These are phyloP conservation scores for Himalopsyche tibetana DNA, from an alignment of 2,888 invertebrate genomes.

Conservation along the genomic window DNA sequence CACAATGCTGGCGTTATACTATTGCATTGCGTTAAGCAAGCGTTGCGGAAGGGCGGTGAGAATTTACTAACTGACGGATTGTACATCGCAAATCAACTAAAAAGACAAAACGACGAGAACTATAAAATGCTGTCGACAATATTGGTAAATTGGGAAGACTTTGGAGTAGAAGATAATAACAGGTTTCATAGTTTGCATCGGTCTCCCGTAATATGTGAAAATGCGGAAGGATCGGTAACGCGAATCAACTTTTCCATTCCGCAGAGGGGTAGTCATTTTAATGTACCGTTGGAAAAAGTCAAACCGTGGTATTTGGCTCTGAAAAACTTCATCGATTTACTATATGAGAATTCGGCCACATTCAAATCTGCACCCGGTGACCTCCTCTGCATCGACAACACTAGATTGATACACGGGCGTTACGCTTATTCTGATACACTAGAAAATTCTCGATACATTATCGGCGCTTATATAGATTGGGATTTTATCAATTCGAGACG, in stretches of 20 bases:
- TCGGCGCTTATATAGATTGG: constrained; percentile 88
- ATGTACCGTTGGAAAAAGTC: constrained; percentile 78
- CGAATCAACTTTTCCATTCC: constrained; percentile 85
- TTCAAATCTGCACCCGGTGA: constrained; percentile 83
- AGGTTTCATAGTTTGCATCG: constrained; percentile 80
- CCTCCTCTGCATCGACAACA: constrained; percentile 86
- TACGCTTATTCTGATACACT: constrained; percentile 79
- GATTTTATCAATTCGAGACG: constrained; percentile 84
- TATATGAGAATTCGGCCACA: constrained; percentile 78
- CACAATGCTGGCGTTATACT: constrained; percentile 85
- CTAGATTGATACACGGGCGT: constrained; percentile 84
- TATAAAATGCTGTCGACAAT: constrained; percentile 78
- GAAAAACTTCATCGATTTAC: constrained; percentile 79
- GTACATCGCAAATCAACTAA: constrained; percentile 79
- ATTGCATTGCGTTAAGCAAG: constrained; percentile 84
- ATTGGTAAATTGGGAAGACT: constrained; percentile 84
- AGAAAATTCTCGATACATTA: constrained; percentile 78
- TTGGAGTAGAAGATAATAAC: constrained; percentile 80
- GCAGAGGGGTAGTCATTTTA: constrained; percentile 83
- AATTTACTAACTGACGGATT: constrained; percentile 83
- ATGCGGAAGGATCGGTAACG: constrained; percentile 76
- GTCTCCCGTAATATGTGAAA: constrained; percentile 80
- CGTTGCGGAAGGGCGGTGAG: constrained; percentile 80
- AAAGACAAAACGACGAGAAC: constrained; percentile 75
- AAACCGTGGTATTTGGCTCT: constrained; percentile 84